Base-by-base conservation (phyloP, 2,888 invertebrate species). In the Trachelus tabidus region DNA sequence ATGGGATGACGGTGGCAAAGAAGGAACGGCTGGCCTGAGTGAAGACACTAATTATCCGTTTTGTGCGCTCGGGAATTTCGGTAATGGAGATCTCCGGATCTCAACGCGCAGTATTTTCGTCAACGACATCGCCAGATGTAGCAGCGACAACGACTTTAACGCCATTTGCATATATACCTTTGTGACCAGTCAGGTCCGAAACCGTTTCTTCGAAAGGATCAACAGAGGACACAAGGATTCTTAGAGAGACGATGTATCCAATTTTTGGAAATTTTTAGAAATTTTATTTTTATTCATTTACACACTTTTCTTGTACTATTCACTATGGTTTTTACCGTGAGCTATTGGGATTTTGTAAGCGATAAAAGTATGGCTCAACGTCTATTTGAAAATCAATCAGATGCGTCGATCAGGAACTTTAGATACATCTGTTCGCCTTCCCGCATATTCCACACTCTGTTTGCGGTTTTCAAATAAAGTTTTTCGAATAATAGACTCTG, bases 11-110 rank as follows among this genome's bases (percentile, higher is more conserved):
- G 12, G 33, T 37, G 77, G 76, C 71, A 69, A 71, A 73, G 74
- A 68, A 68, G 33, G 30, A 30, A 33, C 33, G 68, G 56, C 74
- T 34, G 75, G 68, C 68, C 69, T 75, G 76, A 40, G 76, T 76
- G 80, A 81, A 83, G 80, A 81, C 83, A 83, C 85, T 85, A 85
- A 85, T 84, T 84, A 84, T 81, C 83, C 83, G 81, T 84, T 86
- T 84, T 81, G 82, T 80, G 79, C 77, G 76, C 75, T 73, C 69
- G 79, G 80, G 82, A 83, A 85, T 83, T 56, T 84, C 79, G 73
- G 81, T 83, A 80, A 83, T 81, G 81, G 83, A 83, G 81, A 80
- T 77, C 77, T 77, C 79, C 74, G 68, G 68, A 75, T 80, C 77
- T 80, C 78, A 31, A 78, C 77, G 34, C 23, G n/a, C 31, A 75